Percentiles rank a stretch among this genome's conserved stretches.
Evolutionary conservation across 92 coral and sea anemone species (phyloP).

Genomic region (Porites rus): DNA sequence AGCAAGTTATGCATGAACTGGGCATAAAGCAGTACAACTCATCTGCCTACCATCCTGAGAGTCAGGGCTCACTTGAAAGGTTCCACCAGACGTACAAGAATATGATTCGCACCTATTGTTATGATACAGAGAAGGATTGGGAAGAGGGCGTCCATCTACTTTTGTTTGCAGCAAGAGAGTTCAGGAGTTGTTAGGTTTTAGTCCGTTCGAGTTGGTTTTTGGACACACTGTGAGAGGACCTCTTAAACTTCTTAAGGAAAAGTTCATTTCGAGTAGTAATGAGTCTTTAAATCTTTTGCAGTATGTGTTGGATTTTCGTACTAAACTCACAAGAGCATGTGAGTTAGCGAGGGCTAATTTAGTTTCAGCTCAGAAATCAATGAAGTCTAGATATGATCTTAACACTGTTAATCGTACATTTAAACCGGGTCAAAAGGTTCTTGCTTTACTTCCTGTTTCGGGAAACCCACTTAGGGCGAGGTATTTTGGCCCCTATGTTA

Average conservation of each 20-base stretch:
- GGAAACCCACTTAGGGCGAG: constrained; percentile 26
- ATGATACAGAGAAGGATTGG: constrained; percentile 56
- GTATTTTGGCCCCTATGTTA: constrained; percentile 46
- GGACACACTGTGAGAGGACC: constrained; percentile 65
- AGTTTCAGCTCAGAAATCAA: background rate
- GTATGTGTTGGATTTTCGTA: constrained; percentile 36
- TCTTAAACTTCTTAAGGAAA: constrained; percentile 65
- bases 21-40: constrained; percentile 51
- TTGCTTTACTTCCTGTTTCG: constrained; percentile 45
- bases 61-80: constrained; percentile 62
- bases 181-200: constrained; percentile 67
- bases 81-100: constrained; percentile 62
- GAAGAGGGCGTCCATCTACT: constrained; percentile 41
- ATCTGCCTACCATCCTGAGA: constrained; percentile 70
- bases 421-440: constrained; percentile 52
- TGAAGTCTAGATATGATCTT: constrained; percentile 38
- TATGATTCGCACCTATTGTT: constrained; percentile 52
- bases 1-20: constrained; percentile 78
- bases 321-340: constrained; percentile 43
- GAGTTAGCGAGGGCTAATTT: constrained; percentile 34
- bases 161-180: constrained; percentile 40
- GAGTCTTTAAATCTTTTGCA: background rate
- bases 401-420: constrained; percentile 30
- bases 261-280: constrained; percentile 21
- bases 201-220: constrained; percentile 71